These are phyloP conservation scores for Leptodactylus fuscus DNA, from an alignment of 2,113 vertebrate genomes.

Conservation along the genomic window DNA sequence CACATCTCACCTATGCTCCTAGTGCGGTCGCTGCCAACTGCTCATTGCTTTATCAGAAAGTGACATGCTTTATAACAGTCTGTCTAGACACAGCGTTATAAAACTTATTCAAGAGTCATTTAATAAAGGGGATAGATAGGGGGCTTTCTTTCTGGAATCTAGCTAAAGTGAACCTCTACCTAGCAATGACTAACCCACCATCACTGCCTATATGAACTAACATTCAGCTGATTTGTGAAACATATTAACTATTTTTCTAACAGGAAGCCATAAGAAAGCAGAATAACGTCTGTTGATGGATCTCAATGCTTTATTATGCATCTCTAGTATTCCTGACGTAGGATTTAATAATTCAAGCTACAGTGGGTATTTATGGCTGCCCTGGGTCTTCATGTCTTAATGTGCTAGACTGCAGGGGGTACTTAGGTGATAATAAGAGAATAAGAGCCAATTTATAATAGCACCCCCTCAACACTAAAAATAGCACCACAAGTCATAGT, in stretches of 20 bases:
- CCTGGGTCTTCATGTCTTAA: background rate
- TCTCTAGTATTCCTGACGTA: background rate
- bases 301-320: background rate
- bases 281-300: background rate
- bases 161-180: too few species aligned
- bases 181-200: background rate
- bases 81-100: slow-evolving; percentile 50
- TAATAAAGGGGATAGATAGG: too few species aligned
- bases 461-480: background rate
- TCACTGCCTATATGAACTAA: background rate
- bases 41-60: slow-evolving; percentile 19
- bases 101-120: background rate
- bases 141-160: too few species aligned
- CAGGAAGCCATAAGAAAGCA: background rate
- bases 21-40: background rate
- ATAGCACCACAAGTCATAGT: background rate
- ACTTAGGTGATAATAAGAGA: background rate
- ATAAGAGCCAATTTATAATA: background rate
- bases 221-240: background rate
- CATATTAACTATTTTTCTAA: background rate
- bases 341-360: background rate
- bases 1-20: slow-evolving; percentile 24
- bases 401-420: background rate
- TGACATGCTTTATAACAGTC: slow-evolving; percentile 16
- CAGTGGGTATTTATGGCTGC: background rate